Base-by-base conservation (phyloP, 2,797 vertebrate genomes). In the Hybognathus amarus region DNA sequence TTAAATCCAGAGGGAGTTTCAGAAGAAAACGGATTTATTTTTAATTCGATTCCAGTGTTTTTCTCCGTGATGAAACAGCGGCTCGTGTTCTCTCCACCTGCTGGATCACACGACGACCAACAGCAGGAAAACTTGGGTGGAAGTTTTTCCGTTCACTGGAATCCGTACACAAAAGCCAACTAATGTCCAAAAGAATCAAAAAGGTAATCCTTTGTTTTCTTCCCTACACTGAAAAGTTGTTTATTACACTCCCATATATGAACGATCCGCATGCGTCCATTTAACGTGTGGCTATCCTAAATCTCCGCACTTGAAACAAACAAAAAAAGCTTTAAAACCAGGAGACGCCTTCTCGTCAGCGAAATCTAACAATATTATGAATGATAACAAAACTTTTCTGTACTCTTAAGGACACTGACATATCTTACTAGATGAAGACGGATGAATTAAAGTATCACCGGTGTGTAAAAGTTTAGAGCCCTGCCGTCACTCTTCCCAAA, bases 51-150 rank as follows among this genome's bases (percentile, higher is more conserved):
- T 63, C 75, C 75, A 45, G 54, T 50, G 77, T 20, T 67, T 2
- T 68, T 40, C 54, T 59, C 24, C 20, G 36, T 40, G 79, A 80
- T 80, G 45, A 84, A 70, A 75, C 36, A 36, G 68, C 68, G 47
- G 52, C 86, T 85, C 83, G 80, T 80, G 86, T 87, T 77, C n/a
- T 87, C 79, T 45, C 76, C 86, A 81, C 75, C 83, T 71, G 83
- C 42, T 77, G 64, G 76, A 74, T 52, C 83, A 78, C 79, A 78
- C 82, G 76, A 83, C 75, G 56, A 61, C 52, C 82, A 38, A 45
- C 71, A 18, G 40, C 24, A 12, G 70, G 18, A 81, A 84, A 67
- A 84, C 40, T 87, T 85, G 45, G 36, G 38, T 73, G n/a, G 36
- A 75, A 75, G 68, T 68, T 87, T 82, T 79, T 79, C 75, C 69